These are phyloP conservation scores for Burhinus bistriatus DNA, from an alignment of 2,113 vertebrate genomes.

Conservation along the genomic window DNA sequence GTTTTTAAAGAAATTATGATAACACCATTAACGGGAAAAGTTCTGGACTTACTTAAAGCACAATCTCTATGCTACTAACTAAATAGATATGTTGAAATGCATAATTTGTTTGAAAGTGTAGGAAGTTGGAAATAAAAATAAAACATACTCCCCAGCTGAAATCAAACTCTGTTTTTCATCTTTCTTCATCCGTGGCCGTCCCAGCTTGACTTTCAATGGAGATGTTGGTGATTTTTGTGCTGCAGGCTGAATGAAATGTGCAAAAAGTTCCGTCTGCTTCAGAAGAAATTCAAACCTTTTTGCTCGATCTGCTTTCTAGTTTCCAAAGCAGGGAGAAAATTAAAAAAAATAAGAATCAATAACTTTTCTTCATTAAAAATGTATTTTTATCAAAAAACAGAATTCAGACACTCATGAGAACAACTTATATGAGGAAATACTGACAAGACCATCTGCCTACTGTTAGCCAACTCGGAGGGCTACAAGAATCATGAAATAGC, in stretches of 20 bases:
- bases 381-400: not conserved
- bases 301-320: slow-evolving; percentile 85
- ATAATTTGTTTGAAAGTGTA: not conserved
- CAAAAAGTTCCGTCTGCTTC: slow-evolving; percentile 90
- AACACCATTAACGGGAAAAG: not conserved
- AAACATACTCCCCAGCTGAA: slow-evolving; percentile 86
- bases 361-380: not conserved
- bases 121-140: not conserved
- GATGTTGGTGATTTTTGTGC: slow-evolving; percentile 87
- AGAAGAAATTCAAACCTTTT: slow-evolving; percentile 90
- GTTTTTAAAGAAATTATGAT: not conserved
- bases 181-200: slow-evolving; percentile 81
- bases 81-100: not conserved
- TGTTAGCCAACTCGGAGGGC: not conserved
- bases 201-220: slow-evolving; percentile 84
- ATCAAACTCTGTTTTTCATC: slow-evolving; percentile 87
- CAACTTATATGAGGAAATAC: not conserved
- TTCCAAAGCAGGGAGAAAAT: slow-evolving; percentile 20
- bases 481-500: not conserved
- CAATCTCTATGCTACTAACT: not conserved
- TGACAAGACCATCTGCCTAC: not conserved
- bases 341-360: not conserved
- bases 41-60: not conserved
- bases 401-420: not conserved
- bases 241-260: slow-evolving; percentile 89